phyloP scores from a whole-genome alignment of 1,140 invertebrate genomes.

The Drosophila ohnishii region DNA sequence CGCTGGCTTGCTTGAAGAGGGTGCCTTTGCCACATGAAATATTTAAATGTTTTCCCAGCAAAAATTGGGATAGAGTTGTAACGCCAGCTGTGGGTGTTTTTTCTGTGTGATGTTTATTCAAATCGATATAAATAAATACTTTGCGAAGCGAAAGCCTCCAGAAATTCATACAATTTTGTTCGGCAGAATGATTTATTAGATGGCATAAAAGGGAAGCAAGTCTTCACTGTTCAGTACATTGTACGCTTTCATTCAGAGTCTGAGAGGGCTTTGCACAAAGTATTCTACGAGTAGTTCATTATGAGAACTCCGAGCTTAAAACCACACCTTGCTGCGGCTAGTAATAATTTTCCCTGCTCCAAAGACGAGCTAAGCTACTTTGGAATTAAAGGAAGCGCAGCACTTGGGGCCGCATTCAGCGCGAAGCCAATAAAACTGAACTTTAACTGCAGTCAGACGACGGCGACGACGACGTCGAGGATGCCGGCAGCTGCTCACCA shows the following conservation, averaged over 20 bases:
- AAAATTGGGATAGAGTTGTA: slow-evolving; percentile 18
- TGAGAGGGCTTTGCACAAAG: slow-evolving; percentile 4
- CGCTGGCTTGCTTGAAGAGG: slow-evolving; percentile 19
- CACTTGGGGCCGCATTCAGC: slow-evolving; percentile 59
- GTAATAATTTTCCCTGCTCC: slow-evolving; percentile 7
- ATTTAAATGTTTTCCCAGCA: slow-evolving; percentile 26
- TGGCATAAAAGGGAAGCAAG: background rate
- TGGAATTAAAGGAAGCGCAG: slow-evolving; percentile 61
- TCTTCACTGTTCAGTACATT: background rate
- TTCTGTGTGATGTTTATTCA: slow-evolving; percentile 12
- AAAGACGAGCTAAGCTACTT: slow-evolving; percentile 62
- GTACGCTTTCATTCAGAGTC: background rate
- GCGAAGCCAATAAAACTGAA: slow-evolving; percentile 60
- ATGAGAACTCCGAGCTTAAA: background rate
- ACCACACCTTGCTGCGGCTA: slow-evolving; percentile 13
- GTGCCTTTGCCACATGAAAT: slow-evolving; percentile 17
- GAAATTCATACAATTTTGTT: slow-evolving; percentile 1
- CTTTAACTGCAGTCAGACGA: slow-evolving; percentile 51
- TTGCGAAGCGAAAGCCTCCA: background rate
- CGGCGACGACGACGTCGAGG: background rate
- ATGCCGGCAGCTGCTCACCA: slow-evolving; percentile 26
- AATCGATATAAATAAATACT: slow-evolving; percentile 23
- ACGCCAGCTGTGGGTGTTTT: background rate
- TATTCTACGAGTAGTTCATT: background rate
- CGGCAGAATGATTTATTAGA: background rate